Base-by-base conservation (phyloP, 2,888 invertebrate species). In the Sphaerophoria taeniata region DNA sequence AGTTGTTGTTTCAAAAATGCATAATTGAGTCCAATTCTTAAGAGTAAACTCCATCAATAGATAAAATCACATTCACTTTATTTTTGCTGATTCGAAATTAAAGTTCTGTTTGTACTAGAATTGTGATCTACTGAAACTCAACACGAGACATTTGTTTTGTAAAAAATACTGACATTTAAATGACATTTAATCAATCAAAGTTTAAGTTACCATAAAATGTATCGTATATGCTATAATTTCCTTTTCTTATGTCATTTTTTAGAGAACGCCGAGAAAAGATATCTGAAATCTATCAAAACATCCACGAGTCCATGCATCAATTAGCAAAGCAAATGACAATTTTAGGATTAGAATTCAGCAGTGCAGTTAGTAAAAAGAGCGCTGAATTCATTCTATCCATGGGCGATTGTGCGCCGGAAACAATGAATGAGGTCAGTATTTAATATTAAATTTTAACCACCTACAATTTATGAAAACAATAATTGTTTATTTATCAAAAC, bases 281-380 rank as follows among this genome's bases (percentile, higher is more conserved):
- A 12, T 91, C 92, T 0, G 94, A 94, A 89, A 96, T 97, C 65
- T 93, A 94, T 51, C 94, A 94, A 89, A 97, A 97, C 88, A 93
- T 96, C 2, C 95, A 96, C 89, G 96, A 97, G 89, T 95, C 96
- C 0, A 96, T 96, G 60, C 94, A 94, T 88, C 95, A 94, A 83
- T 93, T 96, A 36, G 93, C 95, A 0, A 92, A 91, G 43, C 93
- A 94, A 87, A 94, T 95, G 94, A 88, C 92, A 0, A 90, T 92
- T 0, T 90, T 95, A 33, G 91, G 93, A 60, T 91, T 95, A 39
- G 91, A 92, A 6, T 92, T 94, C 53, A 93, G 93, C 63, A 92
- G 93, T 79, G 92, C 93, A 33, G 87, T 89, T 45, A 90, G 90
- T 77, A 88, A 88, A 61, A 88, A 90, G 56, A 89, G 90, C 86